Evolutionary conservation across 1,140 invertebrate species (phyloP), one percentile per base, ranked within the genome.

Genomic region (Pseudomyrmex gracilis): DNA sequence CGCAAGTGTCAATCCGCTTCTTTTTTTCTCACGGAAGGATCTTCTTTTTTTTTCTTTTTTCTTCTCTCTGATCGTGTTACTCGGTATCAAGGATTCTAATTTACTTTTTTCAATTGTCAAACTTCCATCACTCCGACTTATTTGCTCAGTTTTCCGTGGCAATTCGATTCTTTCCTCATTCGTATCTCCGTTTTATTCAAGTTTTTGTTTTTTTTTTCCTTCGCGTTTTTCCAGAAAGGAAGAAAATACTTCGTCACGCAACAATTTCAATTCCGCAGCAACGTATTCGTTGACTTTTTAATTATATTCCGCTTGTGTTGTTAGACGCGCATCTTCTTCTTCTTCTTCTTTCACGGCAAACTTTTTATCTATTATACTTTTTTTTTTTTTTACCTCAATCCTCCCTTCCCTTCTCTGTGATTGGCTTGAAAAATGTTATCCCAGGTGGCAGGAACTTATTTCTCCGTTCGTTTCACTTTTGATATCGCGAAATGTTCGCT

Each of bases 41-140:
- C 76, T 58, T 45, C 10, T 34, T 34, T 43, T 47, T n/a, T 20
- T 47, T 17, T 57, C 53, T 15, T 34, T 34, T 43, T 34, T 17
- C 20, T 47, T 17, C 15, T 13, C 45, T 58, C 20, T 20, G 8
- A 34, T 15, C 34, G 9, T 20, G 15, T 70, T 45, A 58, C 12
- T 80, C 12, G 17, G 53, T 70, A 70, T 67, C 53, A 70, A 58
- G 53, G 15, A 80, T 80, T 80, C 53, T 70, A 80, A 80, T 70
- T 24, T n/a, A 71, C 53, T 71, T 80, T 70, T 80, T 70, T n/a
- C 53, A 22, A 80, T 80, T 80, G 64, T 80, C 76, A 80, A 80
- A 70, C 49, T 77, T 67, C n/a, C 43, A 80, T 80, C 64, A 34
- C 53, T 13, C 34, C 5, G 67, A 80, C 53, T 70, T 78, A 49